A percentile compares a stretch with the other conserved stretches of the same genome.
Evolutionary conservation across 2,113 vertebrate species (phyloP).

Genomic region (Podarcis muralis): DNA sequence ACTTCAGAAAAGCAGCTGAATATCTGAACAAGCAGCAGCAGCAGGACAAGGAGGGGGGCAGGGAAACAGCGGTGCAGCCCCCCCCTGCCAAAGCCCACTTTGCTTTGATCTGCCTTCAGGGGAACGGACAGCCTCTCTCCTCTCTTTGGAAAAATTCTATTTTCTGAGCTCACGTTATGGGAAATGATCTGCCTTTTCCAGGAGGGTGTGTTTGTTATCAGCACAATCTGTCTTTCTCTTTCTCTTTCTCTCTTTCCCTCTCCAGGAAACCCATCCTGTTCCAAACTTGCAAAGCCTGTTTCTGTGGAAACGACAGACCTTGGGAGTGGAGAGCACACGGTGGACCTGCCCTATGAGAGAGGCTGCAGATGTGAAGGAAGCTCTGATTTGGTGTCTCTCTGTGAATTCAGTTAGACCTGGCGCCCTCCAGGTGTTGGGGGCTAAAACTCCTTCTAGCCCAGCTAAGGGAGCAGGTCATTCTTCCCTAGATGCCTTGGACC

Average conservation of each 20-base stretch:
- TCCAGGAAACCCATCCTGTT: neutral
- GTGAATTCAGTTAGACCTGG: neutral
- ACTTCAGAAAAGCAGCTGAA: neutral
- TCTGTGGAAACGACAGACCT: neutral
- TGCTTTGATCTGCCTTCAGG: conserved; percentile 2
- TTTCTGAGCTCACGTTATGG: neutral
- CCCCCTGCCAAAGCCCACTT: neutral
- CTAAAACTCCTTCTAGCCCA: too few species aligned
- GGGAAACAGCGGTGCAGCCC: neutral
- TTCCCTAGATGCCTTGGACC: too few species aligned
- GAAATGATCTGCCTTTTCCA: conserved; percentile 1
- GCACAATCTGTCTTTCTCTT: neutral
- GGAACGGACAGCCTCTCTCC: neutral
- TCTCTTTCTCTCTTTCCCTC: neutral
- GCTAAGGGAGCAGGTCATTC: too few species aligned
- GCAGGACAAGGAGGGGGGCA: neutral
- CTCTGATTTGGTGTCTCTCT: neutral
- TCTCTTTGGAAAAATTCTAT: neutral
- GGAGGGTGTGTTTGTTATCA: conserved; percentile 5
- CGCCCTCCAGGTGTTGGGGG: too few species aligned
- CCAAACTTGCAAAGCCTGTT: neutral
- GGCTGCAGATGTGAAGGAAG: too few species aligned
- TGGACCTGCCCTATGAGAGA: too few species aligned
- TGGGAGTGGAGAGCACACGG: neutral
- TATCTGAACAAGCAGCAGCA: neutral